Evolutionary conservation across 2,797 vertebrate genomes (phyloP), one percentile per base, ranked within the genome.

Genomic region (Atherinosoma microstoma): DNA sequence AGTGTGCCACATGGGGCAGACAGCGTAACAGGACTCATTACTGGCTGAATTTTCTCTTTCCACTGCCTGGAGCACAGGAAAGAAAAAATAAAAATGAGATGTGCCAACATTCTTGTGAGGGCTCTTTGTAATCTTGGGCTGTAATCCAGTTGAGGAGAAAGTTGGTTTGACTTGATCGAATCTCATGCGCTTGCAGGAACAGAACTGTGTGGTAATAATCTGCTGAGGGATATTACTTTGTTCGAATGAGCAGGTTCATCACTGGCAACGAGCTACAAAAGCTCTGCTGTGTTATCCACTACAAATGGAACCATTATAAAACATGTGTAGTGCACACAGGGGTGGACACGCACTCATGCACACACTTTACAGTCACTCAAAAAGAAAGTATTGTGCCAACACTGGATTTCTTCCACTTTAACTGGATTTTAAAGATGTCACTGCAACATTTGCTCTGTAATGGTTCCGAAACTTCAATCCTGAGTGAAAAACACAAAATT

Each of bases 11-110:
- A 75, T 73, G 80, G 75, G 69, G 78, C 67, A 59, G 72, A 70
- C 78, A 70, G 83, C 27, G 29, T 76, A 85, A 76, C 84, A 76
- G 72, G 74, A 77, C 69, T 90, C 87, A 91, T 92, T 88, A 90
- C 74, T 20, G 77, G 27, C 49, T 70, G 75, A 73, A 68, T 84
- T 64, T 67, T 85, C 73, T 62, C 51, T 67, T 84, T 81, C 65
- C 65, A 30, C 69, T 59, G 89, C 88, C 87, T 70, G 71, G 62
- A 87, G 86, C 84, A 36, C 6, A 24, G 22, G 11, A 51, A 24
- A 22, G 65, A 79, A 79, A 81, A 83, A 77, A 80, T 77, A 57
- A 64, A 86, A 81, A 86, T 88, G 77, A 86, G 76, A 86, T 79
- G 70, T 76, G 73, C 73, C 62, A 22, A 35, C 29, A 45, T 64